Evolutionary conservation across 2,113 vertebrate genomes (phyloP), one percentile per base, ranked within the genome.

Genomic region (Corydoras maculifer): DNA sequence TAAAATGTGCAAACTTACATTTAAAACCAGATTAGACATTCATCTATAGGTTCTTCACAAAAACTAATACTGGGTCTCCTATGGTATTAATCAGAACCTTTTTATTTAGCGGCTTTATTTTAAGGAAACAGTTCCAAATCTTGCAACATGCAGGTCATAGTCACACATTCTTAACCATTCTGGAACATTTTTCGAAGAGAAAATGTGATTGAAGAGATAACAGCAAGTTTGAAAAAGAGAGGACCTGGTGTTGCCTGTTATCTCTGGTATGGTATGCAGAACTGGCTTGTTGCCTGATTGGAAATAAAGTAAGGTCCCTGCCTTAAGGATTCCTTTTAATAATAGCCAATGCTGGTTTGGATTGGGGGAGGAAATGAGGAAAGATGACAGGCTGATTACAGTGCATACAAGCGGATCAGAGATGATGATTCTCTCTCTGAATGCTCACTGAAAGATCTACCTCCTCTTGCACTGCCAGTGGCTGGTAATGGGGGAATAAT

Each of bases 141-240:
- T 62, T 63, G 8, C 5, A 29, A 53, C 32, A 50, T 53, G 15
- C 73, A 70, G 59, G 55, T 65, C 64, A 31, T 75, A 71, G 77
- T 64, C 64, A 73, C 5, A 11, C 29, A 73, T 65, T 64, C 72
- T 67, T 79, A 82, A 74, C 76, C 86, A 83, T 63, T 57, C 15
- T 12, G 11, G 31, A 6, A 49, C 30, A 43, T 30, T 60, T 73
- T 59, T 70, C 66, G 77, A 35, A 84, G 78, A 81, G 86, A 84
- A 84, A 84, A 84, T 72, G 49, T 63, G 60, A 67, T 57, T 11
- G 43, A 80, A 69, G 73, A 75, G 81, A 77, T 80, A 68, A 66
- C 55, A 58, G 15, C 25, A 32, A 30, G 59, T 30, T 73, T 77
- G 82, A 77, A 83, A 25, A 72, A 70, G 70, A 78, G 66, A 58